Conservation (phyloP, 2,797 vertebrate genomes). For the Lepidocolaptes lacrymiger region DNA sequence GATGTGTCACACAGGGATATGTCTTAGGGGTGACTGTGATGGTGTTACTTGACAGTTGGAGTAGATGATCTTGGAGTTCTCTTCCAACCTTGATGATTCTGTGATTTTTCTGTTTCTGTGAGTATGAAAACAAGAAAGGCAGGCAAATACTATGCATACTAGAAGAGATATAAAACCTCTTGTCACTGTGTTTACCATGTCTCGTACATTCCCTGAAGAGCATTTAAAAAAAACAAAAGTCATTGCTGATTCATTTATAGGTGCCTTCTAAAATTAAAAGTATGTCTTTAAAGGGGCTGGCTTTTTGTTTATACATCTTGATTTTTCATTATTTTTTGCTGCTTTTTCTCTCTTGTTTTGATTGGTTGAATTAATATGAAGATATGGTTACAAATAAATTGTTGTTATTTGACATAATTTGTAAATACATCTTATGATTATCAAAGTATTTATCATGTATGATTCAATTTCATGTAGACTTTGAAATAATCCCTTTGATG, state of each 20-base stretch:
- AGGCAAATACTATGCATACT: neutral
- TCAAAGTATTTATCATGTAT: neutral
- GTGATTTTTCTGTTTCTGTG: neutral
- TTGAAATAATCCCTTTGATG: neutral
- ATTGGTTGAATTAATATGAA: neutral
- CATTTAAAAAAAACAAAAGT: neutral
- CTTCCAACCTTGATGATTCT: neutral
- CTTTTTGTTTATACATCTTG: neutral
- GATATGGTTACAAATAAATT: neutral
- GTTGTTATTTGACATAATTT: neutral
- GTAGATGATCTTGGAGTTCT: neutral
- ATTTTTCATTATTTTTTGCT: neutral
- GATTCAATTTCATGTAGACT: neutral
- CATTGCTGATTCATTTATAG: neutral
- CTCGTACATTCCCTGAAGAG: neutral
- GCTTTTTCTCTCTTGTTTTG: neutral
- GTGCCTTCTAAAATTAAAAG: neutral
- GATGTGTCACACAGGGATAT: neutral
- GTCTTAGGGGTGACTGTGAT: neutral
- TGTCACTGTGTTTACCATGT: neutral
- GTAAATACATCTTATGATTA: neutral
- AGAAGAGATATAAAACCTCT: neutral
- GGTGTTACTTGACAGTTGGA: neutral
- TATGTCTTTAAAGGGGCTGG: accelerated
- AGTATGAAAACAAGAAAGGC: neutral